Evolutionary conservation across 1,140 invertebrate species (phyloP).

Genomic region (Sminthurinus signatus): DNA sequence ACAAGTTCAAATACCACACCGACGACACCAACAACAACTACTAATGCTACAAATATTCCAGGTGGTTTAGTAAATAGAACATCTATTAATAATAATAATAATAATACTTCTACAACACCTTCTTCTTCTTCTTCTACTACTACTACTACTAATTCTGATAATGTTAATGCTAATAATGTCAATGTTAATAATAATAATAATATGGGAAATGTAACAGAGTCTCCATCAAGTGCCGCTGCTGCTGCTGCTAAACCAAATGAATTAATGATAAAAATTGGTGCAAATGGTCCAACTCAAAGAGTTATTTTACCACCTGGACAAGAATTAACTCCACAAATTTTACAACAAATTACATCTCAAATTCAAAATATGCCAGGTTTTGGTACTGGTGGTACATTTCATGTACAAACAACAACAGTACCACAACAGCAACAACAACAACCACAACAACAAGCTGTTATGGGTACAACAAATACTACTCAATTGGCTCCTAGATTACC

Average conservation of each 20-base stretch:
- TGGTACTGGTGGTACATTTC: not conserved
- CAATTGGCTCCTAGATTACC: no score
- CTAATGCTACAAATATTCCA: not conserved
- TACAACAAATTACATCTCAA: constrained; percentile 4
- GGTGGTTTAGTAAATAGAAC: no score
- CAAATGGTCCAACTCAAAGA: not conserved
- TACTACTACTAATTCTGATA: no score
- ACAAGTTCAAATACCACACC: not conserved
- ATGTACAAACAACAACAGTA: not conserved
- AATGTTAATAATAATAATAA: no score
- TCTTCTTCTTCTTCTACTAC: no score
- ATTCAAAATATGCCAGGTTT: constrained; percentile 4
- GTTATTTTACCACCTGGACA: not conserved
- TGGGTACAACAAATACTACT: not conserved
- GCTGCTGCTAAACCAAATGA: not conserved
- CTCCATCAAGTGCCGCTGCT: not conserved
- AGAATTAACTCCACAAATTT: not conserved
- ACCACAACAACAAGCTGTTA: no score
- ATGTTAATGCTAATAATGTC: no score
- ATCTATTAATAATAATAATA: no score
- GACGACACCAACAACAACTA: not conserved
- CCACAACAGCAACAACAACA: no score
- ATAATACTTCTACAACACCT: no score
- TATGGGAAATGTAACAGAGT: no score
- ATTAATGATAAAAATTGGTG: not conserved